Conservation (phyloP, 2,888 invertebrate species). For the Luffia ferchaultella region DNA sequence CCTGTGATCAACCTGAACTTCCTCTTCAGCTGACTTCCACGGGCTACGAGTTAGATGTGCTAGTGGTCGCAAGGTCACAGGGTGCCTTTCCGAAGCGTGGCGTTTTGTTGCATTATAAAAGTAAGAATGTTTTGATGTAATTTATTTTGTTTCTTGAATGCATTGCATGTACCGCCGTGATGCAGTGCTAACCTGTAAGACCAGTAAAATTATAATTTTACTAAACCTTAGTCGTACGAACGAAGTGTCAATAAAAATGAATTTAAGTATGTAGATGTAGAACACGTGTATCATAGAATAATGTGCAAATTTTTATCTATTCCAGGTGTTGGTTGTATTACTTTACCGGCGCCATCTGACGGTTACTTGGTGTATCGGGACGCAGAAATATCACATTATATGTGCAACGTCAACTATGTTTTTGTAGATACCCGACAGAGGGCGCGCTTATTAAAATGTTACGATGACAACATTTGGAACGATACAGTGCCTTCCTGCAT, state of each 20-base stretch:
- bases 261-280: no score
- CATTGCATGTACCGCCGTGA: no score
- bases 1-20: slow-evolving; percentile 63
- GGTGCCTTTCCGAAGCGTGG: slow-evolving; percentile 70
- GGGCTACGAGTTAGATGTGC: slow-evolving; percentile 50
- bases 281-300: no score
- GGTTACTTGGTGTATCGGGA: slow-evolving; percentile 75
- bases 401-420: slow-evolving; percentile 72
- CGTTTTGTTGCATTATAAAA: slow-evolving; percentile 70
- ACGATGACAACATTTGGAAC: slow-evolving; percentile 72
- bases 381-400: slow-evolving; percentile 70
- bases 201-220: no score
- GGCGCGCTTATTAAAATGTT: slow-evolving; percentile 70
- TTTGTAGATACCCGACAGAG: slow-evolving; percentile 74
- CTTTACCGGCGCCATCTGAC: slow-evolving; percentile 69
- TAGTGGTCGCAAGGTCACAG: slow-evolving; percentile 51
- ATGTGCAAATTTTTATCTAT: slow-evolving; percentile 11
- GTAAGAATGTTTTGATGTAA: slow-evolving; percentile 37
- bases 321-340: slow-evolving; percentile 74
- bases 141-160: no score
- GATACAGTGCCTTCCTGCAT: slow-evolving; percentile 68
- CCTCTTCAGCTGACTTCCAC: slow-evolving; percentile 54
- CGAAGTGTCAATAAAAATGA: no score
- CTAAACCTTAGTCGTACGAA: no score
- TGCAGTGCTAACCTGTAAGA: no score